Evolutionary conservation across 30 jellyfish, hydroid and myxozoan species (phyloP), one percentile per base, ranked within the genome.

Genomic region (Sanderia malayensis): DNA sequence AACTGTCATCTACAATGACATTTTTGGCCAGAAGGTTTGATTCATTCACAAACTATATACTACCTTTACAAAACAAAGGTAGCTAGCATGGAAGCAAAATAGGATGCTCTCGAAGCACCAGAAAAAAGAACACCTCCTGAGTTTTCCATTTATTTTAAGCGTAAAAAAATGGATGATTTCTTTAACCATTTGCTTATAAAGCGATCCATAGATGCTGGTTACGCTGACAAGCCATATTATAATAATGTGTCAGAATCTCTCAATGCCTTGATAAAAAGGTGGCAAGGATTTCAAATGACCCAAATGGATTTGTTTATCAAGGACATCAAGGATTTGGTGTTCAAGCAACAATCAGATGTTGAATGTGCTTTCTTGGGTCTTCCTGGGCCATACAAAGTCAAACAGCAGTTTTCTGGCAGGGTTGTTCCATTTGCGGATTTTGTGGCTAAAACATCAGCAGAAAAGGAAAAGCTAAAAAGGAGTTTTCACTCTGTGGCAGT

Each of bases 301-400:
- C 62, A 62, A 10, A 62, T 62, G 57, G 74, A 61, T 17, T 23
- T 7, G 24, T 62, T 62, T 31, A 23, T 62, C 19, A 60, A 62
- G 17, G 74, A 62, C 74, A 62, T 62, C 62, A 62, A 62, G 26
- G 20, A 61, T 31, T n/a, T 62, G 20, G 74, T 62, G 10, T 8
- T 4, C 31, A 24, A 57, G 68, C 68, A 57, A 57, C 8, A 8
- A 11, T 6, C 8, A 4, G 57, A 62, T 23, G 22, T 23, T 7
- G 17, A 62, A 17, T n/a, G 74, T 25, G 74, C 74, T 31, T 62
- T 7, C 22, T 31, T 62, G 52, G 74, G 74, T 7, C 61, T 62
- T 9, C 13, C 52, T 17, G 8, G 23, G 15, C 52, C 52, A 17
- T 62, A 62, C 24, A 31, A 18, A 10, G 74, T 62, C 19, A 61